Base-by-base conservation (phyloP, 2,888 invertebrate genomes). In the Sussaba pulchella region DNA sequence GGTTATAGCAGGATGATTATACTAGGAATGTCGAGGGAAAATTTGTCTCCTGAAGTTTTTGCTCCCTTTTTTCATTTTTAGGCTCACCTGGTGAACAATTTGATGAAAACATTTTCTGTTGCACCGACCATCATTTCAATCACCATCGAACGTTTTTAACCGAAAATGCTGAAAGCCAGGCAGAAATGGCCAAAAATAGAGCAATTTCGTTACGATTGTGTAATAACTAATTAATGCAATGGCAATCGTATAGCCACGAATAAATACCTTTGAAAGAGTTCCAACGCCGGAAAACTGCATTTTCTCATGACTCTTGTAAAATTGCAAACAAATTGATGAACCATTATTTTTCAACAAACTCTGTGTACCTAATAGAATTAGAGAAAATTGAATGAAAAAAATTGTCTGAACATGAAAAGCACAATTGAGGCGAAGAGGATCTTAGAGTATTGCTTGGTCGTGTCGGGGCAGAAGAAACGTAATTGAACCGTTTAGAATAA, bases 301-400 rank as follows among this genome's bases (percentile, higher is more conserved):
- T 57, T 57, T 57, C 31, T 2, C 31, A 57, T 14, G 57, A 26
- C 41, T 41, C 61, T 12, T 24, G 63, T n/a, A 43, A 36, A 24
- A 19, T 19, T 12, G 26, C 19, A 43, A 24, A 12, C 57, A 43
- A 45, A 43, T 14, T 54, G 50, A 72, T 43, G 36, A 63, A n/a
- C 19, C 31, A 8, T 31, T 57, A 24, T 24, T 45, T 41, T 17
- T 24, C 5, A 45, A 74, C n/a, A 67, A 66, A 69, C 54, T 69
- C 26, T 73, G 24, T 63, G 63, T 77, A 77, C 70, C 76, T 76
- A 77, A 69, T 21, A 63, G 66, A 36, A 54, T 19, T 70, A 24
- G 64, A 77, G 50, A 17, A 43, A 78, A 54, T 2, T 2, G 8
- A 36, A 39, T 17, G 39, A 41, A 12, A 21, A 14, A 50, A 26